Base-by-base conservation (phyloP, 2,888 invertebrate species). In the Ametastegia equiseti region DNA sequence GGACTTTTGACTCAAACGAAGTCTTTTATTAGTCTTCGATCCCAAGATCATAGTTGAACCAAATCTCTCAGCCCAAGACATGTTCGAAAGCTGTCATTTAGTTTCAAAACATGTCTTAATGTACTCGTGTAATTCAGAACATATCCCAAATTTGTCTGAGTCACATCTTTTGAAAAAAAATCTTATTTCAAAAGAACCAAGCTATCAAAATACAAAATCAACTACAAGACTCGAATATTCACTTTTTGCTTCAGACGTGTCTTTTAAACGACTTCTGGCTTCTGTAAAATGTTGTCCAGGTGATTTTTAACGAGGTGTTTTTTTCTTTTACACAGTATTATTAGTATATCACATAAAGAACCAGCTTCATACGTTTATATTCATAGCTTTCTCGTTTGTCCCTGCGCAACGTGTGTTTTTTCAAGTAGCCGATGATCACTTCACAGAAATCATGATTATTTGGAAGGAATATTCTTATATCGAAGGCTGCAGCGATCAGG, bases 301-400 rank as follows among this genome's bases (percentile, higher is more conserved):
- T 30, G 60, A 60, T 60, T 23, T 11, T 30, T 4, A 11, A 30
- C 30, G 27, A 60, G 15, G 60, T 6, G 30, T 54, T 54, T 13
- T 30, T 30, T 30, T 23, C 57, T 57, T 60, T 6, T 30, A 3
- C 15, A 60, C 15, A 30, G 3, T 11, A 30, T 30, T 30, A 27
- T 15, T 60, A 30, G 60, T 30, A 15, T 15, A 60, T 30, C 15
- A 13, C 27, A 30, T 11, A 5, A 30, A 60, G 15, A 60, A 60
- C 27, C 27, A 27, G 30, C 30, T 60, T 30, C 2, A 60, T 60
- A 30, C n/a, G n/a, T n/a, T n/a, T n/a, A n/a, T n/a, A n/a, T n/a
- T n/a, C n/a, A n/a, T 15, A 60, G 60, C 60, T 60, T 60, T 30
- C 15, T 60, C 30, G 60, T 30, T 60, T 60, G 60, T 30, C 60